Base-by-base conservation (phyloP, 2,888 invertebrate species). In the Drosophila sordidula region DNA sequence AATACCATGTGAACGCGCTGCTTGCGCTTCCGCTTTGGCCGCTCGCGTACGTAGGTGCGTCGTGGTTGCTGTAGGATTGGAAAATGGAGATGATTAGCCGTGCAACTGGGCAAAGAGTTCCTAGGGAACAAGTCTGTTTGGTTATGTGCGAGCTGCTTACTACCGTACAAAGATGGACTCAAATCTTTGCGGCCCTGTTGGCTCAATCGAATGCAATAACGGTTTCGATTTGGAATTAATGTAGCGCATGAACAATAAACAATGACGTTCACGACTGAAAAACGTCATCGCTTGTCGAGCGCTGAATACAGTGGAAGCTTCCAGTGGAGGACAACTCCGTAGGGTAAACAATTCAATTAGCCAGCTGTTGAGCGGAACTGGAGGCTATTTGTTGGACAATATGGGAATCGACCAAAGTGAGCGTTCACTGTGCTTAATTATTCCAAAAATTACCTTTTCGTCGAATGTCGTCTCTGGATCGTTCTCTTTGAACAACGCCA, bases 381-480 rank as follows among this genome's bases (percentile, higher is more conserved):
- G 8, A 26, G 1, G 2, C 8, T 8, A 26, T 26, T 26, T 25
- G 6, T 8, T 26, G 26, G 6, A 8, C 26, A 26, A 6, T 26
- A 26, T 8, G 2, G 29, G 29, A 8, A 9, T 9, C 29, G 0
- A 29, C 29, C 8, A 29, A 29, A 9, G 29, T 29, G 29, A 29
- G 29, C 29, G 3, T 29, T 29, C 8, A 29, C 29, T 29, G 29
- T 9, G 29, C 29, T 29, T 29, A 8, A 2, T 26, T 29, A 29
- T 34, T 11, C 4, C 2, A 12, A 34, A 12, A 18, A 67, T 66
- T 70, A 91, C 91, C 78, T 81, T 88, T 61, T 80, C 69, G 72
- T 90, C 77, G 47, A 91, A 91, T n/a, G 90, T 86, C 9, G 78
- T 68, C 50, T 90, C 87, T 1, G 90, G 89, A 5, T 90, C 90